phyloP scores from a whole-genome alignment of 2,113 vertebrate species.

The Podarcis muralis region DNA sequence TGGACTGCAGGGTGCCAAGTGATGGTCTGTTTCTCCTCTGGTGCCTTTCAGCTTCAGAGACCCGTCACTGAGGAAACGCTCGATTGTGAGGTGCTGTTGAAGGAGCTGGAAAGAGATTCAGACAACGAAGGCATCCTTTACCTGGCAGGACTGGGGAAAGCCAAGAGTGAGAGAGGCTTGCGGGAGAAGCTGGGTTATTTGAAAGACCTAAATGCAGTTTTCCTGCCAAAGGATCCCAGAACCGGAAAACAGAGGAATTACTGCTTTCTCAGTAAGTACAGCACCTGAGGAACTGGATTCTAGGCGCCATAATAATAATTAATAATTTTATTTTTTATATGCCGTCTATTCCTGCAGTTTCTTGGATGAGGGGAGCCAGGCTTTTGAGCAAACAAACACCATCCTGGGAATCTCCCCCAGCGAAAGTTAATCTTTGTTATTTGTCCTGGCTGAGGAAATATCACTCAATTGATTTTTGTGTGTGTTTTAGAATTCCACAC shows the following conservation, averaged over 20 bases:
- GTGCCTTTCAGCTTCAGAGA: slow-evolving; percentile 80
- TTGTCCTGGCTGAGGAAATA: not conserved
- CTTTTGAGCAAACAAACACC: too few relatives aligned
- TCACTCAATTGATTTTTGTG: rapidly evolving
- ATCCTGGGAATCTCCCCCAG: too few relatives aligned
- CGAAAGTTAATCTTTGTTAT: not conserved
- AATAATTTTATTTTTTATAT: too few relatives aligned
- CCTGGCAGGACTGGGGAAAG: slow-evolving; percentile 69
- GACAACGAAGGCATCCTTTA: slow-evolving; percentile 79
- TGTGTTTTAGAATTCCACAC: slow-evolving; percentile 79
- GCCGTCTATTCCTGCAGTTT: not conserved
- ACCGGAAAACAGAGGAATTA: slow-evolving; percentile 71
- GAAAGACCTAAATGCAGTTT: slow-evolving; percentile 73
- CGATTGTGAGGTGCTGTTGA: slow-evolving; percentile 78
- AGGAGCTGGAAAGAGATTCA: slow-evolving; percentile 76
- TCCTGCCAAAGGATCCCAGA: slow-evolving; percentile 68
- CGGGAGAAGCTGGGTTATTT: slow-evolving; percentile 74
- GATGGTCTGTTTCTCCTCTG: slow-evolving; percentile 11
- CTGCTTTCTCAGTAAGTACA: slow-evolving; percentile 83
- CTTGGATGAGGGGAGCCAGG: not conserved
- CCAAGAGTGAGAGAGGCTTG: slow-evolving; percentile 70
- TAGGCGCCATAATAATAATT: not conserved
- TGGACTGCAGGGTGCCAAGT: rapidly evolving
- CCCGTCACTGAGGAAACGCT: slow-evolving; percentile 77
- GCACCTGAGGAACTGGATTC: not conserved